Evolutionary conservation across 2,888 invertebrate species (phyloP).

Genomic region (Orchesellides sinensis): DNA sequence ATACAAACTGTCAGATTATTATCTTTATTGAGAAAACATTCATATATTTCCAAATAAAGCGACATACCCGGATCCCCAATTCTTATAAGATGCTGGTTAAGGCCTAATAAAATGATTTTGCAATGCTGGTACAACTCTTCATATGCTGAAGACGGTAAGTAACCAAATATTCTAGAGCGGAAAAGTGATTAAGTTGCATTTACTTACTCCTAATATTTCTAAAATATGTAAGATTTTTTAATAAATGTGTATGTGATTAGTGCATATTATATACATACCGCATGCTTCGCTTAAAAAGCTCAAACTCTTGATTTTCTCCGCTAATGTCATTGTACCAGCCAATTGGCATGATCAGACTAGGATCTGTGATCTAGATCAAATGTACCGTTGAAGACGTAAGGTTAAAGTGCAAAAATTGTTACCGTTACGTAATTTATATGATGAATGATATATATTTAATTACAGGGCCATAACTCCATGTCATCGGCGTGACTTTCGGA

Average conservation of each 20-base stretch:
- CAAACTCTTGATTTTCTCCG: conserved; percentile 50
- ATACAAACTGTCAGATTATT: neutral
- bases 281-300: conserved; percentile 41
- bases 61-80: conserved; percentile 55
- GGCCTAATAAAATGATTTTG: conserved; percentile 24
- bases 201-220: neutral
- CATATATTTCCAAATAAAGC: neutral
- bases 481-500: conserved; percentile 39
- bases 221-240: neutral
- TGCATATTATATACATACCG: conserved; percentile 23
- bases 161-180: conserved; percentile 41
- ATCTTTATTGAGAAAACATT: neutral
- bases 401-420: neutral
- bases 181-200: neutral
- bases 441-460: neutral
- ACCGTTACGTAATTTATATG: no score
- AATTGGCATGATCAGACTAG: conserved; percentile 46
- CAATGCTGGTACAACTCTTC: conserved; percentile 44
- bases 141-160: conserved; percentile 33
- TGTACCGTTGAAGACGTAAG: no score
- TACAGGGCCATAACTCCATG: conserved; percentile 56
- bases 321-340: conserved; percentile 57
- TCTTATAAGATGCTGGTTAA: conserved; percentile 33
- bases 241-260: no score
- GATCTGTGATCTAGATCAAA: conserved; percentile 39